Conservation (phyloP, 2,113 vertebrate species). For the Orthonyx spaldingii region DNA sequence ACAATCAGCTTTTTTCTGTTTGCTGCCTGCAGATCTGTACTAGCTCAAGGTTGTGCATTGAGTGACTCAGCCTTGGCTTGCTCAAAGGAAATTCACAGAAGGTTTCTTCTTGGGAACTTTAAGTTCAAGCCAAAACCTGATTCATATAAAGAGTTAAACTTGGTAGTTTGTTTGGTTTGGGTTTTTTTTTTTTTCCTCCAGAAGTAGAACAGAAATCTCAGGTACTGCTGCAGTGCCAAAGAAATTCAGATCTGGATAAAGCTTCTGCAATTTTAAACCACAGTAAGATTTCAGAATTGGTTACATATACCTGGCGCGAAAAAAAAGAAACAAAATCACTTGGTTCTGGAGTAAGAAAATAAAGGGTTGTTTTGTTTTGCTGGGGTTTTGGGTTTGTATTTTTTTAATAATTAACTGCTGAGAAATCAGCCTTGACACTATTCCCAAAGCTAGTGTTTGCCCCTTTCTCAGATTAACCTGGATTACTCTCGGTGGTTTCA, state of each 20-base stretch:
- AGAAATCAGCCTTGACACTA: neutral
- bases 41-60: neutral
- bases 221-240: neutral
- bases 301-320: neutral
- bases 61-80: neutral
- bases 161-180: neutral
- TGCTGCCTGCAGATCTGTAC: neutral
- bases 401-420: neutral
- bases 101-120: rapidly evolving
- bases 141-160: neutral
- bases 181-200: neutral
- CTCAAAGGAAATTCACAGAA: neutral
- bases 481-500: neutral
- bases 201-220: neutral
- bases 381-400: rapidly evolving
- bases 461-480: neutral
- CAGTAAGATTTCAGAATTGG: neutral
- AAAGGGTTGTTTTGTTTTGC: neutral
- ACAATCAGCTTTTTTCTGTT: neutral
- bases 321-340: neutral
- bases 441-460: neutral
- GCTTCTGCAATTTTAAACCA: neutral
- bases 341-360: neutral
- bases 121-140: neutral
- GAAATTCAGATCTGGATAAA: neutral